These are phyloP conservation scores for Stenopsyche tienmushanensis DNA, from an alignment of 1,140 invertebrate genomes.

Conservation along the genomic window DNA sequence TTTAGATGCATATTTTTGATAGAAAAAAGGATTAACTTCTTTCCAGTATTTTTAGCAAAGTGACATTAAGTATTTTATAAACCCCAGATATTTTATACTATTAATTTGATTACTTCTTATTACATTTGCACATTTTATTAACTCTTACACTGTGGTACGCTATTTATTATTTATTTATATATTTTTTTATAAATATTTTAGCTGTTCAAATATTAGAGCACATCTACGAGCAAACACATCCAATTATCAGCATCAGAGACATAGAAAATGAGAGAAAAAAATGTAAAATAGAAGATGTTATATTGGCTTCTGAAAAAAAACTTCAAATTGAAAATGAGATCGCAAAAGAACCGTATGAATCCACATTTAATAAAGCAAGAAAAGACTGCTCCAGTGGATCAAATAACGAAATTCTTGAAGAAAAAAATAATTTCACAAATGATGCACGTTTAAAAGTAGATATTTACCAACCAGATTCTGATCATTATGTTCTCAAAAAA, in stretches of 20 bases:
- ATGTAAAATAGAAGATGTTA: conserved; percentile 10
- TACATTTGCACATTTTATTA: too few relatives aligned
- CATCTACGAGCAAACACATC: conserved; percentile 54
- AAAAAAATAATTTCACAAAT: neutral
- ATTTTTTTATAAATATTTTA: conserved; percentile 43
- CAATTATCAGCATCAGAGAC: conserved; percentile 44
- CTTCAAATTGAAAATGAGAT: neutral
- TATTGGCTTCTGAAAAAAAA: neutral
- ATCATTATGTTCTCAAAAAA: conserved; percentile 43
- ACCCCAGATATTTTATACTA: too few relatives aligned
- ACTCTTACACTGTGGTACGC: too few relatives aligned
- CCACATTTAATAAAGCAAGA: neutral
- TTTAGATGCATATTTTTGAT: neutral
- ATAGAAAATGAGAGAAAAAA: conserved; percentile 12
- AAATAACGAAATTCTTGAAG: neutral
- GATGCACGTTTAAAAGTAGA: conserved; percentile 2
- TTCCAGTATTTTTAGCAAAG: too few relatives aligned
- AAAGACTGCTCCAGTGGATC: neutral
- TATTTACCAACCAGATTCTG: conserved; percentile 26
- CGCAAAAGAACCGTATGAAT: neutral
- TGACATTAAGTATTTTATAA: too few relatives aligned
- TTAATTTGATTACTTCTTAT: too few relatives aligned
- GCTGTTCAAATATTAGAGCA: conserved; percentile 53
- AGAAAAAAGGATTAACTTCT: too few relatives aligned
- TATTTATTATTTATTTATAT: neutral